These are phyloP conservation scores for Drosophila dives DNA, from an alignment of 2,888 invertebrate genomes.

Conservation along the genomic window DNA sequence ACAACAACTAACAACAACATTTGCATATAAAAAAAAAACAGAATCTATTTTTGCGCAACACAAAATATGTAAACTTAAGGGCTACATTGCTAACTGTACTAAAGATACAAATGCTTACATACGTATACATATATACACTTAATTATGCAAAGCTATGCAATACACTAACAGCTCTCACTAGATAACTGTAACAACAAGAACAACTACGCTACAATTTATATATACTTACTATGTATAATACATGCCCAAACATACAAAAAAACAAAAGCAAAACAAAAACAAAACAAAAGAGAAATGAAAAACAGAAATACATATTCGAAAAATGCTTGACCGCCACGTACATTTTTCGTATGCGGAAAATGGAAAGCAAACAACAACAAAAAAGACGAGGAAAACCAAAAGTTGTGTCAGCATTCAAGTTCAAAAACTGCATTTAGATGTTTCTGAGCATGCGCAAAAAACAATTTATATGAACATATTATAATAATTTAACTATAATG, in stretches of 20 bases:
- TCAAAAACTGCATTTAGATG: conserved; percentile 81
- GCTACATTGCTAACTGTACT: conserved; percentile 29
- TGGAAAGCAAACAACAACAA: conserved; percentile 13
- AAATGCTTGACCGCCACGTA: conserved; percentile 36
- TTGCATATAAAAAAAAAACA: conserved; percentile 16
- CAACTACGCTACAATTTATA: conserved; percentile 54
- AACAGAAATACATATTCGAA: conserved; percentile 29
- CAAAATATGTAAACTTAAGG: conserved; percentile 13
- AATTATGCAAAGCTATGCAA: conserved; percentile 26
- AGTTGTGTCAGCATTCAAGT: conserved; percentile 66
- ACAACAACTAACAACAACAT: conserved; percentile 26
- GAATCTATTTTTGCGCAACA: conserved; percentile 24
- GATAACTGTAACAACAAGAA: conserved; percentile 44
- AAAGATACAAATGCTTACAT: conserved; percentile 38
- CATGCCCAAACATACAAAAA: conserved; percentile 16
- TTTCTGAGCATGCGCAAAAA: conserved; percentile 81
- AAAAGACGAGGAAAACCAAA: conserved; percentile 25
- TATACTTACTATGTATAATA: conserved; percentile 22
- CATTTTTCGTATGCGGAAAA: conserved; percentile 25
- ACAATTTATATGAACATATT: conserved; percentile 68
- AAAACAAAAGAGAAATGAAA: conserved; percentile 19
- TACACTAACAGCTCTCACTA: conserved; percentile 31
- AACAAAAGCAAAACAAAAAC: conserved; percentile 3
- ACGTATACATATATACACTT: conserved; percentile 13
- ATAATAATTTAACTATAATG: conserved; percentile 49